Percentiles rank a stretch among this genome's conserved stretches.
phyloP scores from a whole-genome alignment of 2,888 invertebrate genomes.

The Malthinus seriepunctatus region DNA sequence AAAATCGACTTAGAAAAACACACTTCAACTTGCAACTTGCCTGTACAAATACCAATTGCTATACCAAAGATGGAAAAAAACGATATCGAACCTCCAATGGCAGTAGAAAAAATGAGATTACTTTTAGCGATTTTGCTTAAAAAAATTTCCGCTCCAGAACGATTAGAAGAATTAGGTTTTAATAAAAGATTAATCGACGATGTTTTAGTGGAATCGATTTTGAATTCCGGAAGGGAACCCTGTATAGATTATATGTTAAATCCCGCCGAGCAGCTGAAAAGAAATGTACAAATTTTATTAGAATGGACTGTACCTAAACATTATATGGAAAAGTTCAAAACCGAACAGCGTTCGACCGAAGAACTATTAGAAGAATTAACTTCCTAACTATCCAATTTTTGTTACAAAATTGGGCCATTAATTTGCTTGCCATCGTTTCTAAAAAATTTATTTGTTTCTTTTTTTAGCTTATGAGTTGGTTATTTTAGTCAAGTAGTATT shows the following conservation, averaged over 20 bases:
- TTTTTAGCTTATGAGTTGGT: too few species aligned
- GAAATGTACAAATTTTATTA: conserved; percentile 76
- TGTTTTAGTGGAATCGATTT: conserved; percentile 75
- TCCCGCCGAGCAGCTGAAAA: conserved; percentile 68
- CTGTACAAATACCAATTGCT: conserved; percentile 45
- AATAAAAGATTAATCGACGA: conserved; percentile 78
- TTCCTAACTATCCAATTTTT: conserved; percentile 46
- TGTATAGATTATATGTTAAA: conserved; percentile 62
- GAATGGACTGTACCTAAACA: conserved; percentile 80
- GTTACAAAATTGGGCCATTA: neutral
- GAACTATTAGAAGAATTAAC: conserved; percentile 78
- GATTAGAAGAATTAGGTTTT: conserved; percentile 75
- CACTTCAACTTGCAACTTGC: conserved; percentile 57
- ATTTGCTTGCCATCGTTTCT: neutral
- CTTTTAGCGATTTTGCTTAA: conserved; percentile 80
- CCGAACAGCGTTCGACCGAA: conserved; percentile 75
- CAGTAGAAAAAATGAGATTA: conserved; percentile 75
- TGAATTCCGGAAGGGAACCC: conserved; percentile 72
- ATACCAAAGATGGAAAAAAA: conserved; percentile 35
- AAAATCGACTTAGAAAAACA: conserved; percentile 75
- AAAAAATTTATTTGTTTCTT: neutral
- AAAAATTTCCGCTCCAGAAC: conserved; percentile 80
- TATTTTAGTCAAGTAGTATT: too few species aligned
- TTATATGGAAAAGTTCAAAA: conserved; percentile 75
- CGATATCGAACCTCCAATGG: conserved; percentile 60